Evolutionary conservation across 35 echinoderm and acorn worm species (phyloP).

Genomic region (Anneissia japonica): DNA sequence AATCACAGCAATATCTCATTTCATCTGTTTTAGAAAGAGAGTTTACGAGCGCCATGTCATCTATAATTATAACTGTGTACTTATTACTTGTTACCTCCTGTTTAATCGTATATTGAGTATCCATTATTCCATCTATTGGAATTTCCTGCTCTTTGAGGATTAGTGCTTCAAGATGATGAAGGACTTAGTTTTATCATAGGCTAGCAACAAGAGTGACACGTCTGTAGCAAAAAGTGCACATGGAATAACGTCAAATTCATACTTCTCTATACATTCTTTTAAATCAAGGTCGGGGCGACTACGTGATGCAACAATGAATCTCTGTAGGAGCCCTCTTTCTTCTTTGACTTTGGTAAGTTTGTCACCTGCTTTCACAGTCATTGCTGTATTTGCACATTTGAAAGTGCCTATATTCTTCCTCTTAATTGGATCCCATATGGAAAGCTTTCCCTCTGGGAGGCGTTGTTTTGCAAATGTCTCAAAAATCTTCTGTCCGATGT

Average conservation of each 20-base stretch:
- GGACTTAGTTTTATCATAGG: background rate
- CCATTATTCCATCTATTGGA: background rate
- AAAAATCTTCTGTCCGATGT: background rate
- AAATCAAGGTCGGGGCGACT: slow-evolving; percentile 20
- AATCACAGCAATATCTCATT: background rate
- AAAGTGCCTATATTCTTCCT: background rate
- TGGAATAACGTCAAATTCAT: slow-evolving; percentile 13
- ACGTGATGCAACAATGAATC: background rate
- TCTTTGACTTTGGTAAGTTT: slow-evolving; percentile 20
- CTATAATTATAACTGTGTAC: slow-evolving; percentile 10
- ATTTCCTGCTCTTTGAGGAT: background rate
- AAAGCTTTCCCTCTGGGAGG: background rate
- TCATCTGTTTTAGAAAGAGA: background rate
- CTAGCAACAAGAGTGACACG: background rate
- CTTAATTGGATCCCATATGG: slow-evolving; percentile 18
- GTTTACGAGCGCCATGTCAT: slow-evolving; percentile 16
- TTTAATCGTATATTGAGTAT: background rate
- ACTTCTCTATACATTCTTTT: slow-evolving; percentile 9
- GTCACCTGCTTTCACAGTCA: slow-evolving; percentile 2
- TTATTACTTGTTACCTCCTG: background rate
- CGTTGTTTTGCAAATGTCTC: slow-evolving; percentile 12
- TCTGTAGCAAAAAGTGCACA: background rate
- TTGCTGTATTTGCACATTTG: background rate
- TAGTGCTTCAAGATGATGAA: slow-evolving; percentile 12
- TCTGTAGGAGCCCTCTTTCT: background rate